A percentile compares a stretch with the other conserved stretches of the same genome.
phyloP scores from a whole-genome alignment of 2,113 vertebrate genomes.

The Callipepla squamata region DNA sequence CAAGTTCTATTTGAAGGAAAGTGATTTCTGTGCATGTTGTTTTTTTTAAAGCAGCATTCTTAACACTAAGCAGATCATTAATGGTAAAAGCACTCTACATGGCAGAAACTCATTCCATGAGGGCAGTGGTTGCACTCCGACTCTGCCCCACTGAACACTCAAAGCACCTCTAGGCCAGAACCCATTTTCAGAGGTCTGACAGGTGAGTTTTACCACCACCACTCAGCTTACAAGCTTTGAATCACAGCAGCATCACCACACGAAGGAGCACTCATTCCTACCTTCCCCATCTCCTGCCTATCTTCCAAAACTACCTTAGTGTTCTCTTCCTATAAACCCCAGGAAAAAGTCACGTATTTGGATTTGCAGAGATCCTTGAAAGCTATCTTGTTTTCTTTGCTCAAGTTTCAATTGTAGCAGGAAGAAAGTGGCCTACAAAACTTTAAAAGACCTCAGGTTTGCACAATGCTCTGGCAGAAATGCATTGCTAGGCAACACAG shows the following conservation, averaged over 20 bases:
- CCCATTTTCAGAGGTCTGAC: no score
- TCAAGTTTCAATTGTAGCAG: neutral
- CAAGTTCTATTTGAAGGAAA: neutral
- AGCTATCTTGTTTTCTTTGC: neutral
- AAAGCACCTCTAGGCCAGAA: neutral
- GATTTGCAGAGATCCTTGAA: neutral
- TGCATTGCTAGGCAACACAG: neutral
- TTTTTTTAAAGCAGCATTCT: neutral
- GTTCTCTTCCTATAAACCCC: neutral
- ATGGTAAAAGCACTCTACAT: neutral
- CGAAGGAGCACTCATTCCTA: neutral
- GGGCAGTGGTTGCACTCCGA: neutral
- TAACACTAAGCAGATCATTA: neutral
- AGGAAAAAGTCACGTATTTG: neutral
- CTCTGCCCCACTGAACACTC: neutral
- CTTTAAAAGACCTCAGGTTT: neutral
- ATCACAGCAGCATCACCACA: neutral
- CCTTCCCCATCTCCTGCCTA: neutral
- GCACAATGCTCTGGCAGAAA: neutral
- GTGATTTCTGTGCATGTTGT: neutral
- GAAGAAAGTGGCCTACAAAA: neutral
- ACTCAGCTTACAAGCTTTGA: neutral
- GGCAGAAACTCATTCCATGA: neutral
- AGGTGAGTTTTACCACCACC: rapidly evolving
- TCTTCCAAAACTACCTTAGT: neutral